Evolutionary conservation across 1,140 invertebrate genomes (phyloP).

Genomic region (Caerostris extrusa): DNA sequence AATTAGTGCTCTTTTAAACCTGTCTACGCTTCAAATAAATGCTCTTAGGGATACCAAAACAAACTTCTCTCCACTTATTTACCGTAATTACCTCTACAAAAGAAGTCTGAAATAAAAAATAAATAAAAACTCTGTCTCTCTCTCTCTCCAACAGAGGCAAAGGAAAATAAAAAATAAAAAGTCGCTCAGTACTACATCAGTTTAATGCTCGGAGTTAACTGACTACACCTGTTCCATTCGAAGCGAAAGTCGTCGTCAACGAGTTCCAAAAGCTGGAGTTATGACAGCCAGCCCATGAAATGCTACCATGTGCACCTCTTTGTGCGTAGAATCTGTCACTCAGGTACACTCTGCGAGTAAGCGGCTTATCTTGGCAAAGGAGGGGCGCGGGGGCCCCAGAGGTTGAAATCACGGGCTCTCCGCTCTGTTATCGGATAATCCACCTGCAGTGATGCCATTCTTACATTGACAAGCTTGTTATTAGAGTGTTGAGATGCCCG

Average conservation of each 20-base stretch:
- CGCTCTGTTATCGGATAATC: slow-evolving; percentile 60
- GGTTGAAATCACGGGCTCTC: slow-evolving; percentile 32
- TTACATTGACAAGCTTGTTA: slow-evolving; percentile 60
- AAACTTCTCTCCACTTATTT: slow-evolving; percentile 11
- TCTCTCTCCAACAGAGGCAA: background rate
- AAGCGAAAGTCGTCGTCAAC: slow-evolving; percentile 1
- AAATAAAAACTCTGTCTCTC: background rate
- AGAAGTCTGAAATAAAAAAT: background rate
- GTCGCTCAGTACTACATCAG: background rate
- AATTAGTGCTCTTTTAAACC: background rate
- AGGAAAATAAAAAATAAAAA: background rate
- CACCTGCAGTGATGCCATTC: slow-evolving; percentile 55
- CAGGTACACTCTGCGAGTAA: slow-evolving; percentile 45
- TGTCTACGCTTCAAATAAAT: background rate
- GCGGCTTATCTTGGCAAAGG: slow-evolving; percentile 47
- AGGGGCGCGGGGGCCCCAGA: background rate
- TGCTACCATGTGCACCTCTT: slow-evolving; percentile 21
- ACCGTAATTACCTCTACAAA: slow-evolving; percentile 13
- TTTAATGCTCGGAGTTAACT: background rate
- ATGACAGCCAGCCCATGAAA: background rate
- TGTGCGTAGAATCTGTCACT: slow-evolving; percentile 24
- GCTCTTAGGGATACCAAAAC: background rate
- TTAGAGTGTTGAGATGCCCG: slow-evolving; percentile 37
- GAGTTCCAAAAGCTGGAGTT: background rate
- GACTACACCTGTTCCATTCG: slow-evolving; percentile 6